Conservation (phyloP, 1,140 invertebrate genomes). For the Pogonus chalceus region DNA sequence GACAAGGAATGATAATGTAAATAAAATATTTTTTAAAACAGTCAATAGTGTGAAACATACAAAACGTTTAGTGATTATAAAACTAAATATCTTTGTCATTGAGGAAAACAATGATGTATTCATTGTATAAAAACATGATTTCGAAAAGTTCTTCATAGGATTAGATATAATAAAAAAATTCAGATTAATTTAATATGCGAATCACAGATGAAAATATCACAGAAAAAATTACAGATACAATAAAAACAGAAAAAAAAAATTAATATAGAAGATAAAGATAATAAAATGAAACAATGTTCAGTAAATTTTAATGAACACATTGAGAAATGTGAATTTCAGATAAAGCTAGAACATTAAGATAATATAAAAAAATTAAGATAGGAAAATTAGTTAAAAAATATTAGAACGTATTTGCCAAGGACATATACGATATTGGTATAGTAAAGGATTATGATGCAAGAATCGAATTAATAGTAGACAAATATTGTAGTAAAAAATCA, state of each 20-base stretch:
- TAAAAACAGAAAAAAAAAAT: neutral
- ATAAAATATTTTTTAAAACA: conserved; percentile 8
- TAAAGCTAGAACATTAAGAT: no score
- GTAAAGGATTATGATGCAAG: conserved; percentile 13
- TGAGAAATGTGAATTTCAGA: no score
- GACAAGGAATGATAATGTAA: conserved; percentile 1
- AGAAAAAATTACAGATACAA: neutral
- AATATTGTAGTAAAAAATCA: conserved; percentile 26
- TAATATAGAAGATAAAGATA: no score
- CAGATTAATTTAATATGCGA: conserved; percentile 3
- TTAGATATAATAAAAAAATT: conserved; percentile 5
- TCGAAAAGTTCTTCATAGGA: conserved; percentile 9
- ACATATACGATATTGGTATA: conserved; percentile 26
- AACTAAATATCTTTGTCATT: conserved; percentile 7
- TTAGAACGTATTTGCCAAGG: conserved; percentile 26
- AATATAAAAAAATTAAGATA: conserved; percentile 9
- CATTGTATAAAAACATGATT: conserved; percentile 5
- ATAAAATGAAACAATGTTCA: neutral
- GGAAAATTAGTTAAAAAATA: conserved; percentile 17
- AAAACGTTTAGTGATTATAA: conserved; percentile 3
- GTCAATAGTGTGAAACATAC: conserved; percentile 10
- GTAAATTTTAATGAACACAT: conserved; percentile 11
- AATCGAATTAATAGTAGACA: conserved; percentile 26
- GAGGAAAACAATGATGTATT: conserved; percentile 1
- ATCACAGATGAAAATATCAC: neutral